Percentiles rank a stretch among this genome's conserved stretches.
phyloP scores from a whole-genome alignment of 2,888 invertebrate species.

The Tipula unca region DNA sequence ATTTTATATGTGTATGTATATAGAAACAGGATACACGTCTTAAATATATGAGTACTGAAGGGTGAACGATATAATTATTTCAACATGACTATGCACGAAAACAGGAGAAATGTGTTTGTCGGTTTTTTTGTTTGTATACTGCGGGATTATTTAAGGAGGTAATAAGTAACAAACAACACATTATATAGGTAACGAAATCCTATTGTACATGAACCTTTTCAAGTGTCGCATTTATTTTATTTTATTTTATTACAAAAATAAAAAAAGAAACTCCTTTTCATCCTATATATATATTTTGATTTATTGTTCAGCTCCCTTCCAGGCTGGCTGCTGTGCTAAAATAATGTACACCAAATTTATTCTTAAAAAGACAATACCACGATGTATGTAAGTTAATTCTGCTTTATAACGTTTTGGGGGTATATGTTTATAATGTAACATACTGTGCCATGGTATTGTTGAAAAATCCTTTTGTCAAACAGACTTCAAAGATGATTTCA shows the following conservation, averaged over 20 bases:
- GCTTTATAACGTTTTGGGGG: neutral
- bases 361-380: neutral
- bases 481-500: neutral
- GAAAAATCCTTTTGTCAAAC: neutral
- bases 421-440: neutral
- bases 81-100: neutral
- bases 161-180: constrained; percentile 14
- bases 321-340: neutral
- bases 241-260: neutral
- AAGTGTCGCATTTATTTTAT: neutral
- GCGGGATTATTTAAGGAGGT: neutral
- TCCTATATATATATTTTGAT: neutral
- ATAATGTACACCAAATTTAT: neutral
- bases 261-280: neutral
- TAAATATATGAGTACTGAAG: neutral
- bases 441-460: neutral
- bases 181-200: constrained; percentile 4
- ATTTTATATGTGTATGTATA: neutral
- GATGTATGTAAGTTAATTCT: neutral
- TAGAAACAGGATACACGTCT: neutral
- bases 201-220: neutral
- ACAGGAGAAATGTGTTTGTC: neutral
- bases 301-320: neutral
- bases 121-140: neutral
- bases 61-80: constrained; percentile 8